Evolutionary conservation across 1,140 invertebrate species (phyloP).

Genomic region (Planococcus citri): DNA sequence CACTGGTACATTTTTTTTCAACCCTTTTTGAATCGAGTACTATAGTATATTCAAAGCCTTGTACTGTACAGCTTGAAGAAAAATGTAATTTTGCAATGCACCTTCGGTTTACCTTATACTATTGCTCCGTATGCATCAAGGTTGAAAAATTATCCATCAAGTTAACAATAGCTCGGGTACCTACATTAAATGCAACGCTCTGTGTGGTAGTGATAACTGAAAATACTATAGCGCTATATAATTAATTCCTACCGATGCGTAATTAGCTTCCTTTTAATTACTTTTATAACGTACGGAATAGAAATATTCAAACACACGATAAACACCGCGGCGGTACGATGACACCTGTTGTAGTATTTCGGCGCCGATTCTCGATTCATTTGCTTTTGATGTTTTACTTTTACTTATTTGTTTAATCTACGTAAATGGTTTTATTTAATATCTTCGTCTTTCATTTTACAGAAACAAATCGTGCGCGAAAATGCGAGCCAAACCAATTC

Average conservation of each 20-base stretch:
- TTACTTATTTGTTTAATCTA: background rate
- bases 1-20: too few species aligned
- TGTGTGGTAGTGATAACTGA: background rate
- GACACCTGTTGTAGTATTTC: background rate
- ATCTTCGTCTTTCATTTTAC: too few species aligned
- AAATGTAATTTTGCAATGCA: too few species aligned
- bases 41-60: too few species aligned
- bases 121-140: background rate
- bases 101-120: too few species aligned
- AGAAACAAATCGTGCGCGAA: background rate
- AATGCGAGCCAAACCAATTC: background rate
- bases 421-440: too few species aligned
- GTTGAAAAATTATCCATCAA: background rate
- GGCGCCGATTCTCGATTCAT: background rate
- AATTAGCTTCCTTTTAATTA: slow-evolving; percentile 4
- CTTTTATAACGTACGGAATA: background rate
- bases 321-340: background rate
- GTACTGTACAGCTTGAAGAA: too few species aligned
- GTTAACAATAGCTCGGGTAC: background rate
- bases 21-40: too few species aligned
- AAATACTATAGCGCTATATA: background rate
- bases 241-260: background rate
- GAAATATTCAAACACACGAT: background rate
- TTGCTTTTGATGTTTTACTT: background rate
- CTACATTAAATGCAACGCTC: background rate